Percentiles rank a stretch among this genome's conserved stretches.
These are phyloP conservation scores for Drosophila lutescens DNA, from an alignment of 2,888 invertebrate species.

Conservation along the genomic window DNA sequence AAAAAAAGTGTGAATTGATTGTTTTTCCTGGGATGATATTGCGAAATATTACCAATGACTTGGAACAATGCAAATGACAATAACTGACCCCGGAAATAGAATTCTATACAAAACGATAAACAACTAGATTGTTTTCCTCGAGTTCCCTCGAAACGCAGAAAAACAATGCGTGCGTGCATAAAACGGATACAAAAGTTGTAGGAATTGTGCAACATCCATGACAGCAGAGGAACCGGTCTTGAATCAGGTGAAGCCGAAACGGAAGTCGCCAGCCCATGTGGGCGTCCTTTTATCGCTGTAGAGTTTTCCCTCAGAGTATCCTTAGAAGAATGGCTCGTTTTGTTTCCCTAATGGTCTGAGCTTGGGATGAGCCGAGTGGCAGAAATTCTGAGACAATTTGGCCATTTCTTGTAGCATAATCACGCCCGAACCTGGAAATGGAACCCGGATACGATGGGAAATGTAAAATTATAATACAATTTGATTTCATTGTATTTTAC, in stretches of 20 bases:
- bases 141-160: conserved; percentile 20
- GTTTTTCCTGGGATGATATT: conserved; percentile 47
- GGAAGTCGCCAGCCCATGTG: conserved; percentile 44
- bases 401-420: conserved; percentile 39
- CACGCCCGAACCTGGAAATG: conserved; percentile 23
- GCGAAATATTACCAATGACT: conserved; percentile 51
- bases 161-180: conserved; percentile 23
- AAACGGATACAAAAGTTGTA: conserved; percentile 52
- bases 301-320: conserved; percentile 1
- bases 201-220: conserved; percentile 55
- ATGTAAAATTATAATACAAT: not conserved
- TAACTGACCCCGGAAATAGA: conserved; percentile 39
- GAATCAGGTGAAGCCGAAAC: conserved; percentile 47
- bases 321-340: conserved; percentile 14
- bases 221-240: conserved; percentile 25
- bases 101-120: conserved; percentile 39
- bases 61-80: conserved; percentile 18
- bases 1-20: conserved; percentile 58
- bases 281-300: conserved; percentile 23
- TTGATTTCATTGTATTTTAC: not conserved
- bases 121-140: conserved; percentile 29
- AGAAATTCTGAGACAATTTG: conserved; percentile 29
- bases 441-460: conserved; percentile 6
- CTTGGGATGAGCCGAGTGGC: conserved; percentile 33
- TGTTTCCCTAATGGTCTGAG: conserved; percentile 39